Base-by-base conservation (phyloP, 2,888 invertebrate species). In the Euclidia mi region DNA sequence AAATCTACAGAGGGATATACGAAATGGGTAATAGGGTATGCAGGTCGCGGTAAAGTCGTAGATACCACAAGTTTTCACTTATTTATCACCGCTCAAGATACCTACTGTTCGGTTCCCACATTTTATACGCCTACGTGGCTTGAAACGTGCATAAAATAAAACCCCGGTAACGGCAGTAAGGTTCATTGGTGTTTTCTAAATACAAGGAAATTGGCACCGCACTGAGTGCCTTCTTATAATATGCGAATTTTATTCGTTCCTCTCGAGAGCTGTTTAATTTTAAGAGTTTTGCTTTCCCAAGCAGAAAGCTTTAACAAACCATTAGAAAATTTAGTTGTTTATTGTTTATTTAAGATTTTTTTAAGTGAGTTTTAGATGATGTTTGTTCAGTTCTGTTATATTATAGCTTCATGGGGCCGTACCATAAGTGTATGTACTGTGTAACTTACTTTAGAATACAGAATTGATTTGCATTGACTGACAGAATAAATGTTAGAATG, bases 61-160 rank as follows among this genome's bases (percentile, higher is more conserved):
- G 17, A 37, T 41, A 32, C 25, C 25, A 48, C 29, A 10, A 18
- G 12, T 42, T 12, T 11, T 49, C 25, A 51, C 58, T 67, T 76
- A 76, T 78, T 64, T 71, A 71, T 65, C 46, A 62, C 71, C 70
- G 76, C 78, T 81, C 78, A 82, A 66, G 65, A 76, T 29, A 40
- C 38, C 76, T 69, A 73, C 82, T 81, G 75, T 79, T 81, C 82
- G 85, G 81, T 91, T 89, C 89, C 81, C 89, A 88, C 87, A 85
- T 82, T 87, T 86, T 80, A 86, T 82, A 81, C 81, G 82, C 84
- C 81, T 85, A 80, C 81, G 82, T 82, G 78, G 82, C 78, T 84
- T 82, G 80, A 88, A 84, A 82, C 83, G 84, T 79, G 85, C 89
- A 89, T 89, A 89, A 90, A 90, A 89, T 90, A 87, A 90, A 88